phyloP scores from a whole-genome alignment of 2,797 vertebrate genomes.

The Enteromius treurensis region DNA sequence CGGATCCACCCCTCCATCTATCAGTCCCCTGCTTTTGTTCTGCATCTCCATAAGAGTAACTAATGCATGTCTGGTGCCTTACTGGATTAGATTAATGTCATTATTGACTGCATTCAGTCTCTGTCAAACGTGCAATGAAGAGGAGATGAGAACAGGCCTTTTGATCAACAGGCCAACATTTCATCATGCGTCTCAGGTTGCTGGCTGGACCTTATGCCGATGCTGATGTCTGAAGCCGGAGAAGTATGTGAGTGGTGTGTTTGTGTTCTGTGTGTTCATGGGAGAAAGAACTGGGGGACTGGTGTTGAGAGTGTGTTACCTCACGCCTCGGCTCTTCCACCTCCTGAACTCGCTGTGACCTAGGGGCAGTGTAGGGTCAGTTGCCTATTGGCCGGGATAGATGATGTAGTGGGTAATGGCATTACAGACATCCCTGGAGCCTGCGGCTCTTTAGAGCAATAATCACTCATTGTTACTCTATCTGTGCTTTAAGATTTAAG shows the following conservation, averaged over 20 bases:
- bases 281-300: conserved; percentile 6
- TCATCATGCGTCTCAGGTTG: conserved; percentile 54
- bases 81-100: conserved; percentile 60
- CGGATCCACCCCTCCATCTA: conserved; percentile 54
- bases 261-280: background rate
- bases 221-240: conserved; percentile 12
- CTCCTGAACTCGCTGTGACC: conserved; percentile 78
- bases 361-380: conserved; percentile 74
- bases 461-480: conserved; percentile 81
- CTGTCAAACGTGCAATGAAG: conserved; percentile 57
- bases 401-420: conserved; percentile 77
- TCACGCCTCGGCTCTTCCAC: conserved; percentile 56
- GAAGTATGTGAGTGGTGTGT: conserved; percentile 24
- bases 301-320: conserved; percentile 46
- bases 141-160: conserved; percentile 54
- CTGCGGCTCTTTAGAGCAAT: conserved; percentile 76
- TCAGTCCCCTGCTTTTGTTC: conserved; percentile 60
- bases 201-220: conserved; percentile 39
- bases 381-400: conserved; percentile 80
- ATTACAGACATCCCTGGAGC: conserved; percentile 79
- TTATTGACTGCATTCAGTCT: conserved; percentile 61
- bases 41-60: conserved; percentile 61
- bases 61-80: conserved; percentile 64
- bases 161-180: conserved; percentile 57
- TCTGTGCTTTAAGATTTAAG: conserved; percentile 70